These are phyloP conservation scores for Leptopilina myrica DNA, from an alignment of 2,888 invertebrate genomes.

Conservation along the genomic window DNA sequence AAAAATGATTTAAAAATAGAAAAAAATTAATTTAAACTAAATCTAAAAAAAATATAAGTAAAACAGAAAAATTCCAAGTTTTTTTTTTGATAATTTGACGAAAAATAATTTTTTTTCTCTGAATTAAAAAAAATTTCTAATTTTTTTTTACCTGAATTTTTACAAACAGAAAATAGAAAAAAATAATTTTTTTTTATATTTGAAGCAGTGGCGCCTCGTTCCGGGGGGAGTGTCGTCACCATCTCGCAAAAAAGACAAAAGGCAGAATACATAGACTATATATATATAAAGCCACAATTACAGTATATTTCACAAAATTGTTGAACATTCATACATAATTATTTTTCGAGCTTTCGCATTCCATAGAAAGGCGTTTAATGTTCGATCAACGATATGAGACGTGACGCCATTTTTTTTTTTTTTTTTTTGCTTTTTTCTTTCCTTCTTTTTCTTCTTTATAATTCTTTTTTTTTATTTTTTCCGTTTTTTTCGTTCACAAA, in stretches of 20 bases:
- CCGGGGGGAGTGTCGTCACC: conserved; percentile 7
- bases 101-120: too few species aligned
- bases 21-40: too few species aligned
- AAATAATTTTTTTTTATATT: conserved; percentile 8
- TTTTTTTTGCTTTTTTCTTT: conserved; percentile 15
- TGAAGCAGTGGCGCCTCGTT: conserved; percentile 28
- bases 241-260: conserved; percentile 42
- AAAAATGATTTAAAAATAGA: too few species aligned
- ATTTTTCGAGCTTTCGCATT: conserved; percentile 67
- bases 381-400: conserved; percentile 61
- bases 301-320: conserved; percentile 77
- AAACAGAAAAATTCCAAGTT: too few species aligned
- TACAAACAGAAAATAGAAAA: not conserved
- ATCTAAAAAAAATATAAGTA: too few species aligned
- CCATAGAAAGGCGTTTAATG: conserved; percentile 64
- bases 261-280: conserved; percentile 60
- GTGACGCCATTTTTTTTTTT: conserved; percentile 42
- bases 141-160: too few species aligned
- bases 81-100: too few species aligned
- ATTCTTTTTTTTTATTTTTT: too few species aligned
- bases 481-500: too few species aligned
- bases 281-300: conserved; percentile 76
- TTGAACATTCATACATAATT: conserved; percentile 77
- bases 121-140: too few species aligned
- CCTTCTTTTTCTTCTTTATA: not conserved